Evolutionary conservation across 2,888 invertebrate genomes (phyloP).

Genomic region (Acronicta psi): DNA sequence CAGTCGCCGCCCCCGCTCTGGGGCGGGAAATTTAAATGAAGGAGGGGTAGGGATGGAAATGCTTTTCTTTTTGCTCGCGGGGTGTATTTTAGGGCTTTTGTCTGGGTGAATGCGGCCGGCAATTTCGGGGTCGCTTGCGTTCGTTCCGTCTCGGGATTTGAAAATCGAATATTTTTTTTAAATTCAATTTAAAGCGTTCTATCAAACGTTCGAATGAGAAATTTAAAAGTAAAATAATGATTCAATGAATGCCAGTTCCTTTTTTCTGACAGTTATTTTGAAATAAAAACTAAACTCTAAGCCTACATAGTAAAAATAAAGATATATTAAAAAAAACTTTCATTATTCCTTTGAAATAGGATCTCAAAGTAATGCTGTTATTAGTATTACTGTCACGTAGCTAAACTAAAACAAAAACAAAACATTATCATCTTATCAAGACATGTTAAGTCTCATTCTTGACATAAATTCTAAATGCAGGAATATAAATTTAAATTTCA

Average conservation of each 20-base stretch:
- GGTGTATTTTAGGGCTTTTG: slow-evolving; percentile 88
- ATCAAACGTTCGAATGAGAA: slow-evolving; percentile 43
- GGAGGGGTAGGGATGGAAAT: slow-evolving; percentile 86
- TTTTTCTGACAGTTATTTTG: slow-evolving; percentile 23
- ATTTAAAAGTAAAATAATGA: slow-evolving; percentile 40
- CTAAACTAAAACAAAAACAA: slow-evolving; percentile 8
- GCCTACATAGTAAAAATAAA: too few relatives aligned
- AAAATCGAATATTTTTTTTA: slow-evolving; percentile 75
- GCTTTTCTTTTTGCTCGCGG: slow-evolving; percentile 88
- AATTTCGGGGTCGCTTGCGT: slow-evolving; percentile 88
- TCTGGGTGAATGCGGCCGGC: slow-evolving; percentile 88
- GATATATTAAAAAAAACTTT: too few relatives aligned
- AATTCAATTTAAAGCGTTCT: slow-evolving; percentile 47
- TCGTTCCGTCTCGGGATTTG: slow-evolving; percentile 79
- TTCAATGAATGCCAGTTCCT: slow-evolving; percentile 22
- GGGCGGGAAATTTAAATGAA: slow-evolving; percentile 88
- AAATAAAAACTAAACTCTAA: slow-evolving; percentile 6
- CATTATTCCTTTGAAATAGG: too few relatives aligned
- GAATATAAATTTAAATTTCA: too few relatives aligned
- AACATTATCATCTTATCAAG: slow-evolving; percentile 19
- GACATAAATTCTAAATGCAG: too few relatives aligned
- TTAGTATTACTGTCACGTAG: slow-evolving; percentile 36
- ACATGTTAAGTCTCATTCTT: not conserved
- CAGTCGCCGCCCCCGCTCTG: slow-evolving; percentile 84
- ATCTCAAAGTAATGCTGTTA: slow-evolving; percentile 23